phyloP scores from a whole-genome alignment of 2,113 vertebrate genomes.

The Charina bottae region DNA sequence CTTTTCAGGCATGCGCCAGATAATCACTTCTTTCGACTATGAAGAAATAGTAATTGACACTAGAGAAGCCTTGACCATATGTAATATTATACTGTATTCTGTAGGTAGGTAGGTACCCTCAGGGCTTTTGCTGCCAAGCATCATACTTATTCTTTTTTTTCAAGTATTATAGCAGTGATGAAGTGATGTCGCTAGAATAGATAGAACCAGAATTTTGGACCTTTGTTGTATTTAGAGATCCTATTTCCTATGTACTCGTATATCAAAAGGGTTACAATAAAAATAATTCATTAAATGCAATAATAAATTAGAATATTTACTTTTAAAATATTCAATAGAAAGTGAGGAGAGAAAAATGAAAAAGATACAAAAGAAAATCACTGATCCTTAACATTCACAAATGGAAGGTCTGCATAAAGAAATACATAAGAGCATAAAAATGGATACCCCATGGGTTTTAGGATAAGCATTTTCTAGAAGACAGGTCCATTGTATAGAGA shows the following conservation, averaged over 20 bases:
- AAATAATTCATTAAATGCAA: background rate
- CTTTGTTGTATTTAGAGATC: background rate
- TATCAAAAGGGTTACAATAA: background rate
- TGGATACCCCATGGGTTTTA: background rate
- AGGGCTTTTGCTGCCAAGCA: background rate
- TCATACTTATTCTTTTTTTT: background rate
- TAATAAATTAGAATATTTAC: background rate
- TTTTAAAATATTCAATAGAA: background rate
- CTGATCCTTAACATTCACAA: background rate
- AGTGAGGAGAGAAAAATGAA: background rate
- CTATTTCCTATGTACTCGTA: background rate
- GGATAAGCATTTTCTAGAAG: background rate
- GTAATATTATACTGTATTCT: conserved; percentile 4
- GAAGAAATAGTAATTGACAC: conserved; percentile 26
- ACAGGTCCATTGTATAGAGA: background rate
- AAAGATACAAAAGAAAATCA: background rate
- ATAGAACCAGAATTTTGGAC: background rate
- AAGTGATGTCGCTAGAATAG: background rate
- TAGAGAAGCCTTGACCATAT: background rate
- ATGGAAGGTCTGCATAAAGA: background rate
- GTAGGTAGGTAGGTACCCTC: no score
- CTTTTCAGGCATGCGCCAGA: conserved; percentile 38
- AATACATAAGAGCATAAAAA: background rate
- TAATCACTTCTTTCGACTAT: conserved; percentile 38
- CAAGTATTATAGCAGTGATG: background rate